phyloP scores from a whole-genome alignment of 2,113 vertebrate genomes.

The Alethe castanea region DNA sequence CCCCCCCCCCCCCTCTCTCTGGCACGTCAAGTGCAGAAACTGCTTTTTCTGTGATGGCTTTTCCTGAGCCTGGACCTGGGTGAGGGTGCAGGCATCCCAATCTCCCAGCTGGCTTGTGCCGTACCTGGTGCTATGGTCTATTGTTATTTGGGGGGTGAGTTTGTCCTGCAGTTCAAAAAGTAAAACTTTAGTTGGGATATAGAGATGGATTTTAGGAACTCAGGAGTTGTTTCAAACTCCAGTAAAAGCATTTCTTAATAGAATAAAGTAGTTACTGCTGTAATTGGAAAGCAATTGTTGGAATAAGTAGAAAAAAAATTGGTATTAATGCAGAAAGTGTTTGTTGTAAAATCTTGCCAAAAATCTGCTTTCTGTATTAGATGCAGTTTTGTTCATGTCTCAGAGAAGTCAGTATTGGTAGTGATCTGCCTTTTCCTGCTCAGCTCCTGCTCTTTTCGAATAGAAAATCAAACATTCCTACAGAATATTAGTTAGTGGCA shows the following conservation, averaged over 20 bases:
- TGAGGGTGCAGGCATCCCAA: background rate
- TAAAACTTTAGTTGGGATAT: background rate
- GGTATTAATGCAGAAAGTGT: background rate
- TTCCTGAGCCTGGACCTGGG: background rate
- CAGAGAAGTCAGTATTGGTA: background rate
- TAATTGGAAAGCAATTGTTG: background rate
- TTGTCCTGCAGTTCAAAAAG: background rate
- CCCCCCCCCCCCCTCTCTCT: too few relatives aligned
- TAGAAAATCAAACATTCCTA: background rate
- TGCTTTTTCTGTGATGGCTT: background rate
- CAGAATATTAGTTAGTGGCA: background rate
- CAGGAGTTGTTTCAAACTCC: background rate
- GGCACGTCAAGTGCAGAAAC: background rate
- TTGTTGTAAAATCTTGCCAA: background rate
- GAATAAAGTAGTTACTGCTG: background rate
- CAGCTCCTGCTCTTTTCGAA: background rate
- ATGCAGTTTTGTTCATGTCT: background rate
- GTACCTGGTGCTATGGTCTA: background rate
- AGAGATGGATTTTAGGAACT: background rate
- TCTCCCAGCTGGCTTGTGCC: fast-evolving
- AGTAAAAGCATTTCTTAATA: background rate
- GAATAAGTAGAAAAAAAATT: background rate
- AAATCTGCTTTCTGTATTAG: background rate
- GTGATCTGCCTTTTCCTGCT: background rate
- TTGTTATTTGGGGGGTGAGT: background rate